phyloP scores from a whole-genome alignment of 2,888 invertebrate species.

The Calliphora vomitoria region DNA sequence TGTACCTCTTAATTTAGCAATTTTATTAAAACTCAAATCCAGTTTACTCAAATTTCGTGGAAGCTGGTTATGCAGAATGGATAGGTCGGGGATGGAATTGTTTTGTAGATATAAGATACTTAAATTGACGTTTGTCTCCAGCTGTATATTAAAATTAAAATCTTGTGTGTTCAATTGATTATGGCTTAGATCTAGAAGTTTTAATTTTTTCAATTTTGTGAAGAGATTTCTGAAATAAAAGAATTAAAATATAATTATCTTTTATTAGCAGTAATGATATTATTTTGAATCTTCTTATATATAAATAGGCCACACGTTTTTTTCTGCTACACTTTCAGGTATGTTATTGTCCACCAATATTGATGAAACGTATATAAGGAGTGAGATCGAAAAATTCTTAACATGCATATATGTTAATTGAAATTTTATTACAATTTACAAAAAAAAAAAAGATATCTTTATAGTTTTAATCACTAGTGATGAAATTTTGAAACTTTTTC shows the following conservation, averaged over 20 bases:
- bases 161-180: slow-evolving; percentile 85
- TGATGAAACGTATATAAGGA: too few relatives aligned
- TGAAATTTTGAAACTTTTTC: too few relatives aligned
- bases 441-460: too few relatives aligned
- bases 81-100: slow-evolving; percentile 86
- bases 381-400: too few relatives aligned
- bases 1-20: slow-evolving; percentile 84
- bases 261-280: not conserved
- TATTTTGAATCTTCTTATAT: too few relatives aligned
- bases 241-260: not conserved
- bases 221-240: slow-evolving; percentile 83
- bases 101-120: slow-evolving; percentile 87
- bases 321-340: too few relatives aligned
- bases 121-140: slow-evolving; percentile 85
- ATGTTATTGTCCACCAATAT: too few relatives aligned
- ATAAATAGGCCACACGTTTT: too few relatives aligned
- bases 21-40: slow-evolving; percentile 88
- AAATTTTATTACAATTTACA: too few relatives aligned
- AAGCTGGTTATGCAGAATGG: slow-evolving; percentile 85
- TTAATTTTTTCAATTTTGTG: slow-evolving; percentile 83
- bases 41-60: slow-evolving; percentile 87
- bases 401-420: too few relatives aligned
- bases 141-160: slow-evolving; percentile 85
- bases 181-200: slow-evolving; percentile 85
- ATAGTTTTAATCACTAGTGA: too few relatives aligned